Evolutionary conservation across 2,797 vertebrate species (phyloP), one percentile per base, ranked within the genome.

Genomic region (Crypturellus tataupa): DNA sequence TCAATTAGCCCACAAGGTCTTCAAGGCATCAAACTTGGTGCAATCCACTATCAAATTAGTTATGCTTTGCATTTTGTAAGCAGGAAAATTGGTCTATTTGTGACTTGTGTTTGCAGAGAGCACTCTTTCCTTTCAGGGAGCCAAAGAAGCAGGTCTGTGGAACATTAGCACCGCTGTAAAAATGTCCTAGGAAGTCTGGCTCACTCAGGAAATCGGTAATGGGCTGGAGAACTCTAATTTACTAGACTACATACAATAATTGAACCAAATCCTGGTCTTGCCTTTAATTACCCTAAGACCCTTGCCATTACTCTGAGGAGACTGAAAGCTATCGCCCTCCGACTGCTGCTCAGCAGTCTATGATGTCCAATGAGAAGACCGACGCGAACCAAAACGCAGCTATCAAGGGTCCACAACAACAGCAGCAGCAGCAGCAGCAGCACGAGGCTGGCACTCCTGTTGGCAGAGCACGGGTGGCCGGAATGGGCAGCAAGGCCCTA

Each of bases 31-130:
- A 86, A 90, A 90, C 83, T 86, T 65, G 0, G 3, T 88, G 87
- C 53, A 93, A 77, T 51, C 53, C 71, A 77, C 87, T 82, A 88
- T 80, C 80, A 77, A 93, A 94, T 94, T 84, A 93, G 77, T 71
- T 92, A 81, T 81, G 94, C 80, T 80, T 94, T 89, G 71, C 68
- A 46, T 90, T 91, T 73, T 73, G 63, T 68, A 93, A 93, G 21
- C 37, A 81, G 77, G 78, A 93, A 94, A 94, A 93, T 8, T 58
- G 33, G 72, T 31, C 85, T 84, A 82, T 89, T 59, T 89, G 60
- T 65, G 83, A 86, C 64, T 49, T 56, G 21, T 49, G 68, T 40
- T 73, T 81, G 47, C 63, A 94, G 84, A 95, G 94, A 94, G 64
- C 31, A 65, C 62, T 91, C 64, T 68, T 84, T 85, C 42, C 46